Evolutionary conservation across 2,797 vertebrate genomes (phyloP).

Genomic region (Picus viridis): DNA sequence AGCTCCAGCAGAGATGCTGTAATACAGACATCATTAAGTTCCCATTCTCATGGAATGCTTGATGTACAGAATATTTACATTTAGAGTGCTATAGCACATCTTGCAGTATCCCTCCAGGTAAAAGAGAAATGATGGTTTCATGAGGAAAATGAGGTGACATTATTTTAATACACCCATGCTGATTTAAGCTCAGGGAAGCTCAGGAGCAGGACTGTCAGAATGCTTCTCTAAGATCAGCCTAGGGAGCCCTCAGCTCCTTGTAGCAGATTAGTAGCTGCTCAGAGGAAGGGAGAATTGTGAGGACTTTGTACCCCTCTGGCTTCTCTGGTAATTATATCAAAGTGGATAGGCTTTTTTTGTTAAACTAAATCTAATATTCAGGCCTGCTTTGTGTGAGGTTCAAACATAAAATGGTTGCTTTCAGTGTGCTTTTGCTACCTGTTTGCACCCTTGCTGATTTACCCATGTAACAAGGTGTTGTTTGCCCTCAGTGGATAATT

Average conservation of each 20-base stretch:
- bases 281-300: constrained; percentile 15
- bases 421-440: not conserved
- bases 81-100: constrained; percentile 60
- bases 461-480: not conserved
- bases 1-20: constrained; percentile 59
- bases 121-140: constrained; percentile 59
- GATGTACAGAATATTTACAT: constrained; percentile 74
- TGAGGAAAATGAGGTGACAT: constrained; percentile 70
- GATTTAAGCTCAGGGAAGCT: constrained; percentile 58
- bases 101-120: constrained; percentile 70
- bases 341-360: not conserved
- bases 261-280: constrained; percentile 38
- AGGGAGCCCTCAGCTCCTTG: constrained; percentile 20
- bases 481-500: not conserved
- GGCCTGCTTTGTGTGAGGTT: not conserved
- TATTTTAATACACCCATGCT: constrained; percentile 68
- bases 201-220: constrained; percentile 44
- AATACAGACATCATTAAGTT: constrained; percentile 70
- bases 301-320: not conserved
- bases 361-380: constrained; percentile 7
- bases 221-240: constrained; percentile 24
- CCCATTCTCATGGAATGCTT: constrained; percentile 59
- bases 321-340: constrained; percentile 23
- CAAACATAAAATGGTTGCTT: not conserved
- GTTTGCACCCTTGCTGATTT: not conserved